Conservation (phyloP, 2,113 vertebrate species). For the Esox niger region DNA sequence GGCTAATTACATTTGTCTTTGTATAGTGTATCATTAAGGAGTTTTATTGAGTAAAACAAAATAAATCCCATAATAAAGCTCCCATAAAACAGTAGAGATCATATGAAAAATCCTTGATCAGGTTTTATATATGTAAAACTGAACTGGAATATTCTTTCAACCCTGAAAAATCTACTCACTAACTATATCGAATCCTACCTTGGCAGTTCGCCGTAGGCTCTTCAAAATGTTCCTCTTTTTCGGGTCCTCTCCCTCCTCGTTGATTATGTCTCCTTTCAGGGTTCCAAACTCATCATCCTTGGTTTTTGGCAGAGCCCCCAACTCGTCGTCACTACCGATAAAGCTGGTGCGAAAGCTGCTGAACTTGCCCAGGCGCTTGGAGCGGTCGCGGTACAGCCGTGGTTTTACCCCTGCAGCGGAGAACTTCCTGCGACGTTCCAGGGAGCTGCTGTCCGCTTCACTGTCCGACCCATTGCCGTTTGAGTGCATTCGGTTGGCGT, state of each 20-base stretch:
- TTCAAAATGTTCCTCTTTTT: slow-evolving; percentile 90
- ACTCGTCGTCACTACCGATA: slow-evolving; percentile 90
- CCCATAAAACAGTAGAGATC: neutral
- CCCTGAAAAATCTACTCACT: neutral
- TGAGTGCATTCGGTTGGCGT: slow-evolving; percentile 89
- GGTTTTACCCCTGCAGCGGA: slow-evolving; percentile 81
- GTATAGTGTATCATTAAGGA: neutral
- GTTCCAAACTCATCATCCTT: slow-evolving; percentile 86
- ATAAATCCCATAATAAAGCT: neutral
- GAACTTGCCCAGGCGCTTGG: slow-evolving; percentile 87
- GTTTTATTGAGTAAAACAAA: neutral
- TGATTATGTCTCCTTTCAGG: slow-evolving; percentile 81
- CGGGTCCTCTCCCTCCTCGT: slow-evolving; percentile 75
- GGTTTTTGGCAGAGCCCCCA: slow-evolving; percentile 80
- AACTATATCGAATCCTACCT: slow-evolving; percentile 69
- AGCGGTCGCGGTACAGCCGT: slow-evolving; percentile 84
- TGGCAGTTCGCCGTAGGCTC: slow-evolving; percentile 89
- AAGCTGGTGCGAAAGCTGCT: slow-evolving; percentile 88
- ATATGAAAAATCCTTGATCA: neutral
- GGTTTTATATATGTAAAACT: neutral
- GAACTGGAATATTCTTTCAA: neutral
- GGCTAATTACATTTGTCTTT: neutral
- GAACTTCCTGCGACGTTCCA: slow-evolving; percentile 83
- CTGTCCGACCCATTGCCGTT: slow-evolving; percentile 94
- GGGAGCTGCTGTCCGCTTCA: slow-evolving; percentile 88